A percentile compares a stretch with the other conserved stretches of the same genome.
Conservation (phyloP, 2,888 invertebrate species). For the Eurytoma californica region DNA sequence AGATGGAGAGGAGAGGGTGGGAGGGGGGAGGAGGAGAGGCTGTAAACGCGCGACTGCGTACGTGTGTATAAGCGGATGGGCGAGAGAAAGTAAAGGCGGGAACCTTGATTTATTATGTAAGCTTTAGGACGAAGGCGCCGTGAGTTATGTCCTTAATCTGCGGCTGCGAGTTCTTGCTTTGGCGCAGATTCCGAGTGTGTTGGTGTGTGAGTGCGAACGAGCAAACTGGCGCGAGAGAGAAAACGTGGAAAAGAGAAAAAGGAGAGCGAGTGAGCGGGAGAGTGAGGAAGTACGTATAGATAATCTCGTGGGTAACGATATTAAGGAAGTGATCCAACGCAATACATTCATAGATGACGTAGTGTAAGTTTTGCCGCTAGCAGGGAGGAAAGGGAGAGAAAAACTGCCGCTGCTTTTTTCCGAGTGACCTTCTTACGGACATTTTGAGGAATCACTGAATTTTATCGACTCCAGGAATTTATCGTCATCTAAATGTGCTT, state of each 20-base stretch:
- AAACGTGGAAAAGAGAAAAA: not conserved
- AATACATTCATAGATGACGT: slow-evolving; percentile 61
- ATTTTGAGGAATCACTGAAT: slow-evolving; percentile 28
- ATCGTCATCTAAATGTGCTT: no score
- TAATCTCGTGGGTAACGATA: slow-evolving; percentile 53
- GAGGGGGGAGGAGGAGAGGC: not conserved
- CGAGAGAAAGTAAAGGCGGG: slow-evolving; percentile 60
- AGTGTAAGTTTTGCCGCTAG: slow-evolving; percentile 54
- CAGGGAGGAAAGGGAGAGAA: slow-evolving; percentile 28
- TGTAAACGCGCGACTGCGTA: slow-evolving; percentile 22
- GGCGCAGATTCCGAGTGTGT: slow-evolving; percentile 12
- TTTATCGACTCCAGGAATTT: not conserved
- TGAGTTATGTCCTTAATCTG: slow-evolving; percentile 57
- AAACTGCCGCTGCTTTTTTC: not conserved
- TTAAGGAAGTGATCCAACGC: slow-evolving; percentile 68
- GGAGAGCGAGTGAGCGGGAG: not conserved
- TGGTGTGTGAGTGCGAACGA: slow-evolving; percentile 7
- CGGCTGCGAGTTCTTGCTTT: slow-evolving; percentile 46
- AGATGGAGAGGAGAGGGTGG: slow-evolving; percentile 5
- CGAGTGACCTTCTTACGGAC: slow-evolving; percentile 38
- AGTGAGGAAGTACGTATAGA: slow-evolving; percentile 21
- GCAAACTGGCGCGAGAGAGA: not conserved
- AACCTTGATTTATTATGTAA: slow-evolving; percentile 61
- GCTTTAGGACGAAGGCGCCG: slow-evolving; percentile 48
- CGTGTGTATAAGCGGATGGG: not conserved